These are phyloP conservation scores for Agraylea sexmaculata DNA, from an alignment of 1,140 invertebrate genomes.

Conservation along the genomic window DNA sequence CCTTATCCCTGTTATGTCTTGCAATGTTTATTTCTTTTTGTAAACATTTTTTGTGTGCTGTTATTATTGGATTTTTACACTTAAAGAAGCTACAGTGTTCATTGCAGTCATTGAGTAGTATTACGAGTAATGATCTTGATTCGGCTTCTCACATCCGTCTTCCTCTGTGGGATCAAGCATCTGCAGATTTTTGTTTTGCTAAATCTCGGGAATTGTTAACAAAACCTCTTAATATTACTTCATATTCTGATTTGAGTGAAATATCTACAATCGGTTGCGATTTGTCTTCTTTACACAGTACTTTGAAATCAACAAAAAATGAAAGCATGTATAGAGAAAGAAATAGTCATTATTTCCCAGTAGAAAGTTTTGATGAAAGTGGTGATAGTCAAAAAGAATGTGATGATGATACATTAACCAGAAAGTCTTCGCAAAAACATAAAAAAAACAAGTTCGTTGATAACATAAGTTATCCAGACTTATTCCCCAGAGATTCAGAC, in stretches of 20 bases:
- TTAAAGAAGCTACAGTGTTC: slow-evolving; percentile 15
- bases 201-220: slow-evolving; percentile 56
- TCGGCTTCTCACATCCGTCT: slow-evolving; percentile 34
- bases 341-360: slow-evolving; percentile 1
- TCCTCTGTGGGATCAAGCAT: slow-evolving; percentile 59
- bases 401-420: slow-evolving; percentile 13
- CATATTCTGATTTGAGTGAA: slow-evolving; percentile 14
- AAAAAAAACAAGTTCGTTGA: too few species aligned
- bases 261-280: slow-evolving; percentile 6
- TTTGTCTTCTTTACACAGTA: slow-evolving; percentile 8
- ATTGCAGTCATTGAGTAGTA: slow-evolving; percentile 12
- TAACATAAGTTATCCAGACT: not conserved
- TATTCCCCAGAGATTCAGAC: too few species aligned
- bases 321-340: slow-evolving; percentile 8
- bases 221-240: slow-evolving; percentile 35
- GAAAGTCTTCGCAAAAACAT: too few species aligned
- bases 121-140: slow-evolving; percentile 13
- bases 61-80: too few species aligned
- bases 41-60: too few species aligned
- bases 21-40: too few species aligned
- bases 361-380: not conserved
- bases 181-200: slow-evolving; percentile 60
- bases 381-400: slow-evolving; percentile 4
- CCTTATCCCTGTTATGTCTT: too few species aligned
- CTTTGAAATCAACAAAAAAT: slow-evolving; percentile 6